Base-by-base conservation (phyloP, 2,888 invertebrate genomes). In the Andrena minutula region DNA sequence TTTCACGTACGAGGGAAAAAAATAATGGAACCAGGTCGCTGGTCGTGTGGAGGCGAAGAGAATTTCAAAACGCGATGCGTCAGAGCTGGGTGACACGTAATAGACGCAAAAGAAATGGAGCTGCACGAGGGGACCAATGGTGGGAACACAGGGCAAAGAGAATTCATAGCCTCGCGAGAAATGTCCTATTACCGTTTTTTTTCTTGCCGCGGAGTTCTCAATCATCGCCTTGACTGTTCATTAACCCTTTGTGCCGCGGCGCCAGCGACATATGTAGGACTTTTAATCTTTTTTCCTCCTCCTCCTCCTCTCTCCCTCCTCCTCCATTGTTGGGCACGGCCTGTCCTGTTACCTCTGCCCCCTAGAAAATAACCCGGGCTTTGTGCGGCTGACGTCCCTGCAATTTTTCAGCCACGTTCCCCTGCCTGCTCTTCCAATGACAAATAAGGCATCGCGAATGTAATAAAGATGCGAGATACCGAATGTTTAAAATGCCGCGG, bases 21-120 rank as follows among this genome's bases (percentile, higher is more conserved):
- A n/a, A 66, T 66, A 73, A 74, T 23, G 83, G 49, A 83, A 78
- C 71, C 61, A 71, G 83, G 82, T 77, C 77, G 78, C 74, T 5
- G 51, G 71, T 6, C 23, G 53, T 10, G 26, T 20, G 56, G 66
- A 56, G 63, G 63, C 60, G 78, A 66, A 75, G 82, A 75, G 73
- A 82, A 71, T 78, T 75, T 82, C 26, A 71, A 83, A 83, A 83
- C 51, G 73, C 70, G 71, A 75, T 68, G 83, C 74, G 78, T 83
- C 82, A 75, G 66, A 20, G n/a, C 51, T 35, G 8, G 41, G 74
- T 68, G 78, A 75, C 83, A 75, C 65, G 82, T 83, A 83, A 82
- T 73, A 64, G 83, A 82, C 68, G 66, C 66, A 47, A 77, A 82
- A 82, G 82, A 82, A 82, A 82, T 64, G 83, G 77, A 78, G 69